Evolutionary conservation across 2,113 vertebrate genomes (phyloP), one percentile per base, ranked within the genome.

Genomic region (Pelusios castaneus): DNA sequence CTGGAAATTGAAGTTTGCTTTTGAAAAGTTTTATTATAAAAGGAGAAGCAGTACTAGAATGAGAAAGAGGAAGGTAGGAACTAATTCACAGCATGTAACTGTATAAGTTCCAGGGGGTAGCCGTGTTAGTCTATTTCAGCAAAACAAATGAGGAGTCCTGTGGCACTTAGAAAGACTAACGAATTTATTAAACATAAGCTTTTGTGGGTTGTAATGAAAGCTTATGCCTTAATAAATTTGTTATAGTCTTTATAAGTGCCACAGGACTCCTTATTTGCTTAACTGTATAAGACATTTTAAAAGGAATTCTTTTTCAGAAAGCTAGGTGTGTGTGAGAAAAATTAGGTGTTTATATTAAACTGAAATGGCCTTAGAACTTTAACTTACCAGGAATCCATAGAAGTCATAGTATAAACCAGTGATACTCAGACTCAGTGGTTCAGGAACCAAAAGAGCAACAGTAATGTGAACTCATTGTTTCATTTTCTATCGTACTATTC

Each of bases 1-100:
- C 38, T 90, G 19, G 85, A 81, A 75, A n/a, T 92, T 70, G 79
- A 95, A 92, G 31, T 43, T 38, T 87, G 47, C 87, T 91, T 55
- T 54, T 90, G 24, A 92, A 49, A 94, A 89, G 76, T 77, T 88
- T 27, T 10, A 6, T 78, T 80, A 47, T 7, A 85, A 52, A 78
- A 77, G 95, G 88, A 77, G 51, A 83, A 38, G 73, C n/a, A 41
- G 45, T 2, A 1, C n/a, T 90, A 60, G 87, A 86, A 29, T 85
- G n/a, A 95, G 78, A 87, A 54, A 84, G 79, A 89, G 47, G 91
- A 17, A 25, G 91, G 58, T 41, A 43, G 34, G 73, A 67, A 82
- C 24, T 31, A 41, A 87, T 94, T 93, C 73, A 31, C 92, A 25
- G n/a, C 14, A 89, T 88, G 43, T 45, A 75, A 19, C 52, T 60